phyloP scores from a whole-genome alignment of 92 coral and sea anemone species.

The Scolanthus callimorphus region DNA sequence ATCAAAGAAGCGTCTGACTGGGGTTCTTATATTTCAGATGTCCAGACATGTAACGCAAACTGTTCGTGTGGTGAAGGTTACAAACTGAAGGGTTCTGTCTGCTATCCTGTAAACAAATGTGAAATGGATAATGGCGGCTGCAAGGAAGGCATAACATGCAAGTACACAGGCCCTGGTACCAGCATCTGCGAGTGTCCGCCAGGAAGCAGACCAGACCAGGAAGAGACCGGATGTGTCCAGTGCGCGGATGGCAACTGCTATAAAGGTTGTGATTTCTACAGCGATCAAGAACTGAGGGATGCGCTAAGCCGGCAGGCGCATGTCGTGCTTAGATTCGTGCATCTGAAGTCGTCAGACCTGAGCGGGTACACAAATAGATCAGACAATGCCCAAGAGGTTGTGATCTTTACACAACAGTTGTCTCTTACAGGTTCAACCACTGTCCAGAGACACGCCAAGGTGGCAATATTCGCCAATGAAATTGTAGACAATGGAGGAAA shows the following conservation, averaged over 20 bases:
- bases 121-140: conserved; percentile 45
- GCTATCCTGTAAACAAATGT: conserved; percentile 56
- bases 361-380: background rate
- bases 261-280: no score
- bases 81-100: no score
- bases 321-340: conserved; percentile 24
- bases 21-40: no score
- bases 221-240: conserved; percentile 22
- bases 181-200: no score
- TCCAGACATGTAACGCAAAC: no score
- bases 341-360: conserved; percentile 31
- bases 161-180: conserved; percentile 51
- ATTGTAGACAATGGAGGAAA: conserved; percentile 18
- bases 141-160: conserved; percentile 31
- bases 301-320: conserved; percentile 4
- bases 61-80: no score
- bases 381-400: conserved; percentile 14
- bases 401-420: conserved; percentile 32
- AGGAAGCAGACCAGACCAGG: no score
- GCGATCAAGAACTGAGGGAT: conserved; percentile 14
- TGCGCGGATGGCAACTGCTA: no score
- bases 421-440: conserved; percentile 18
- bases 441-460: conserved; percentile 20
- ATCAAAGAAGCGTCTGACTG: no score
- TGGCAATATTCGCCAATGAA: conserved; percentile 32